Base-by-base conservation (phyloP, 2,888 invertebrate species). In the Oscheius sp. region DNA sequence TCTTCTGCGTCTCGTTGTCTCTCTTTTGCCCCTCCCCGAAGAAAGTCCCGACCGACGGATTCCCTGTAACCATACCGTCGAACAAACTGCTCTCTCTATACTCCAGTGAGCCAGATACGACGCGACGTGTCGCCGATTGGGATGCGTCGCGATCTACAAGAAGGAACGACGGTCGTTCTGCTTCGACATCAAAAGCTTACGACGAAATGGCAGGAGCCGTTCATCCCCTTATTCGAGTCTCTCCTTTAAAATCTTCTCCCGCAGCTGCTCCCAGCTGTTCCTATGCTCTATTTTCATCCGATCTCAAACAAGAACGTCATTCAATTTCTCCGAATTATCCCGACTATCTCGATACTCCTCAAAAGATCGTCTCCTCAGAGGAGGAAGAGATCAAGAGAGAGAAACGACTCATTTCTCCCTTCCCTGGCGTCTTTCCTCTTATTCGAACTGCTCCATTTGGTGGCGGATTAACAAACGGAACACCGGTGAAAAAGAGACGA, bases 401-500 rank as follows among this genome's bases (percentile, higher is more conserved):
- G 2, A 8, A n/a, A 12, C 4, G 26, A 17, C 4, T 24, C 1
- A 9, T n/a, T 4, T 4, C 41, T 12, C 8, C 36, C 24, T 38
- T 50, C 20, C 50, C 20, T n/a, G 64, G 64, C 6, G 63, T 56
- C 26, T 65, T 62, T 38, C 68, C 68, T 0, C 38, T 68, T 2
- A 22, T 44, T 3, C 24, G 57, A 26, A 64, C 68, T 2, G 22
- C 51, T 44, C 63, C 62, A 12, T 36, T 65, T 12, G 56, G 63
- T 14, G 68, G 70, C 5, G 72, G 72, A 22, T 70, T 76, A 45
- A 70, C 74, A n/a, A 64, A 70, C 32, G 76, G 76, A 45, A 56
- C 71, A 24, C 72, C 70, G 17, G 59, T 76, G 24, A 76, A 76
- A 45, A 76, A 76, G 32, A 69, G 76, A 6, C 67, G 76, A 5